Conservation (phyloP, 2,113 vertebrate genomes). For the Coregonus clupeaformis region DNA sequence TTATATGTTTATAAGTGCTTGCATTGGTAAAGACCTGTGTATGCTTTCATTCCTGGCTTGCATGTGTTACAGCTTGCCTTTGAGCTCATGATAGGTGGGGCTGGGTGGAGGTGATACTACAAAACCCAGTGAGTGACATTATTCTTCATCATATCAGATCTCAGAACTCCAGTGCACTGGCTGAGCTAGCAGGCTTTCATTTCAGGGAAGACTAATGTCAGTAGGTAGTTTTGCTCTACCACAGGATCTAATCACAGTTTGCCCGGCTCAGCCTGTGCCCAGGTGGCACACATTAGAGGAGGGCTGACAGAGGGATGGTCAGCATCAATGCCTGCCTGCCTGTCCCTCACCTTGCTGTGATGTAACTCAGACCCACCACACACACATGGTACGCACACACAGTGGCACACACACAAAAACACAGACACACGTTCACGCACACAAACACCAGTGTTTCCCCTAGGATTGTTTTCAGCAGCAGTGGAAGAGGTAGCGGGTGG, state of each 20-base stretch:
- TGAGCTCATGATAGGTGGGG: background rate
- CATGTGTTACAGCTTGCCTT: background rate
- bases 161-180: constrained; percentile 31
- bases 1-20: constrained; percentile 4
- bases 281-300: constrained; percentile 51
- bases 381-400: too few species aligned
- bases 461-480: too few species aligned
- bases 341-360: constrained; percentile 58
- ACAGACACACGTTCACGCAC: background rate
- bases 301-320: constrained; percentile 29
- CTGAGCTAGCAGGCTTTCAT: constrained; percentile 47
- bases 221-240: constrained; percentile 33
- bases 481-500: too few species aligned
- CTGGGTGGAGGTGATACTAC: constrained; percentile 12
- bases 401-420: background rate
- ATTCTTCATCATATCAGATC: constrained; percentile 59
- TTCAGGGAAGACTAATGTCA: constrained; percentile 56
- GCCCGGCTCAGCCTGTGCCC: constrained; percentile 51
- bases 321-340: constrained; percentile 43
- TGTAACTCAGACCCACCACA: background rate
- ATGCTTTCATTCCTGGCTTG: background rate
- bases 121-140: constrained; percentile 44
- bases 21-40: background rate
- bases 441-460: background rate
- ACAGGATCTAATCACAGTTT: constrained; percentile 63